These are phyloP conservation scores for Cynopterus brachyotis DNA, from an alignment of 2,113 vertebrate species.

Conservation along the genomic window DNA sequence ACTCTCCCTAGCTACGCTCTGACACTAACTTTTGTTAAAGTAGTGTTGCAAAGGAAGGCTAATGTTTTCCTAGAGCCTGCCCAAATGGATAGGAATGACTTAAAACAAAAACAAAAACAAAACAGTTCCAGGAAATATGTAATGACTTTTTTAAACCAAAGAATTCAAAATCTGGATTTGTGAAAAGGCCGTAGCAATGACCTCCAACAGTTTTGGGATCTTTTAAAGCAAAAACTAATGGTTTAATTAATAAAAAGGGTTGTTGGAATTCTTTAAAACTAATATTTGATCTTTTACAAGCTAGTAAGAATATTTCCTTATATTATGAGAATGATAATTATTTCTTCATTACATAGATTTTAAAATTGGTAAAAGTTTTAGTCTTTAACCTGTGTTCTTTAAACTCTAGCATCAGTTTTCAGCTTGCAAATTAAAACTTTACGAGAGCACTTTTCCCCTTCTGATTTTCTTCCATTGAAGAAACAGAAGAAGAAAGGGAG, in stretches of 20 bases:
- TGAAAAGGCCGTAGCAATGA: neutral
- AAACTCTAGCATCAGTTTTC: neutral
- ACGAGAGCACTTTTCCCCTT: neutral
- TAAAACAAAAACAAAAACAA: neutral
- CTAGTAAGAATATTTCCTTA: neutral
- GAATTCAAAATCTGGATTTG: conserved; percentile 9
- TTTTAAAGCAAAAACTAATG: conserved; percentile 36
- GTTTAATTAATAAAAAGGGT: conserved; percentile 19
- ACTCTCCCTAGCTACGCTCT: conserved; percentile 3
- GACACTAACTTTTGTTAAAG: conserved; percentile 40
- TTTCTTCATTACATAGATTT: neutral
- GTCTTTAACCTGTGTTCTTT: neutral
- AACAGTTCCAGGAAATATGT: conserved; percentile 50
- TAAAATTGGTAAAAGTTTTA: neutral
- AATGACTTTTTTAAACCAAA: conserved; percentile 51
- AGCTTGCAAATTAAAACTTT: conserved; percentile 8
- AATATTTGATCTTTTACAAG: conserved; percentile 14
- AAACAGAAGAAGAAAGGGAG: neutral
- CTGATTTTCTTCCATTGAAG: conserved; percentile 1
- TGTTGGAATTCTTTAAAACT: conserved; percentile 3
- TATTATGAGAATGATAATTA: neutral
- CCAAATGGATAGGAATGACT: conserved; percentile 53
- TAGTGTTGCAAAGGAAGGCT: neutral
- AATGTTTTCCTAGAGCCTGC: conserved; percentile 49
- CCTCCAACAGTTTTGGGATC: neutral